These are phyloP conservation scores for Phoebastria nigripes DNA, from an alignment of 2,797 vertebrate species.

Conservation along the genomic window DNA sequence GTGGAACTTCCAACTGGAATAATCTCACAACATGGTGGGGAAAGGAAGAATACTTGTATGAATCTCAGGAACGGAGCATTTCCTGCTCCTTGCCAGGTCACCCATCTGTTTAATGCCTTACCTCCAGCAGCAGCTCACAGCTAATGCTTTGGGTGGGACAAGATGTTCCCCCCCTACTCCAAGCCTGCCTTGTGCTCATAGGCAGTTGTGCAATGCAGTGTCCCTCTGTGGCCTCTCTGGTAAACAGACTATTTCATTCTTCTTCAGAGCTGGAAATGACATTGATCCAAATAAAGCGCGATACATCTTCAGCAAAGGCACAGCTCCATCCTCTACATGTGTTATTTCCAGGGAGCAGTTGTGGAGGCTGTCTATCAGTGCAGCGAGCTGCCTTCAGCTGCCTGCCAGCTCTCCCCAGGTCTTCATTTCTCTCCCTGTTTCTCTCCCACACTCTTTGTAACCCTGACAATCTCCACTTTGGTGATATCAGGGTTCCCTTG, in stretches of 20 bases:
- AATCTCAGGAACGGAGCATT: neutral
- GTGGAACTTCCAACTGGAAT: neutral
- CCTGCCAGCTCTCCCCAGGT: neutral
- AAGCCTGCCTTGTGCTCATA: neutral
- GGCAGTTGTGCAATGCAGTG: neutral
- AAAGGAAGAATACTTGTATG: neutral
- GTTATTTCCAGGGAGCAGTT: conserved; percentile 3
- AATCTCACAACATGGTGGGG: neutral
- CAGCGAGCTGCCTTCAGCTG: neutral
- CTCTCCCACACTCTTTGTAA: neutral
- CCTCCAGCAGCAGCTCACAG: neutral
- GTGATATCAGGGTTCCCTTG: neutral
- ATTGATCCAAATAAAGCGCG: neutral
- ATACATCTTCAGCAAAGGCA: neutral
- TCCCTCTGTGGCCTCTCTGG: neutral
- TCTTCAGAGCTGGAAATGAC: neutral
- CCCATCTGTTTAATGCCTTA: neutral
- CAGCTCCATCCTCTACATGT: neutral
- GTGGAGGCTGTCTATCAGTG: neutral
- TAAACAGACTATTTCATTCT: neutral
- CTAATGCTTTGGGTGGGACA: neutral
- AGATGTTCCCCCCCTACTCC: neutral
- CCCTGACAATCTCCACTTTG: neutral
- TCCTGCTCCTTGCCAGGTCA: neutral
- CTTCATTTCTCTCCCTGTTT: neutral